These are phyloP conservation scores for Xyliphius kryptos DNA, from an alignment of 2,113 vertebrate genomes.

Conservation along the genomic window DNA sequence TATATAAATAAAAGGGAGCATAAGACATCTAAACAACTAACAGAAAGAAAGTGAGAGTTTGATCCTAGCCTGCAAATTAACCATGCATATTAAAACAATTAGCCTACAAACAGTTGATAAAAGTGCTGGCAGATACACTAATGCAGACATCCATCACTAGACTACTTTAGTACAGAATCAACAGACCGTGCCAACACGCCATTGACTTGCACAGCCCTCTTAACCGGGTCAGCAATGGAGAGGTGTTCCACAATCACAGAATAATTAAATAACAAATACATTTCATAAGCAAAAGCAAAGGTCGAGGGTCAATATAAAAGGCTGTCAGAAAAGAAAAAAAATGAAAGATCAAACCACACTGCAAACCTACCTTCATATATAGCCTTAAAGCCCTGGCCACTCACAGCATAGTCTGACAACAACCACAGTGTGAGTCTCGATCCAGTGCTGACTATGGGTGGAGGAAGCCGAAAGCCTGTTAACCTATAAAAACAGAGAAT, in stretches of 20 bases:
- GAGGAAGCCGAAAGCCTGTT: conserved; percentile 94
- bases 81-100: conserved; percentile 30
- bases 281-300: not conserved
- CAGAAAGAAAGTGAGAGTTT: conserved; percentile 5
- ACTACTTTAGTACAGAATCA: not conserved
- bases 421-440: conserved; percentile 84
- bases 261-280: not conserved
- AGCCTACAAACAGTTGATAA: conserved; percentile 19
- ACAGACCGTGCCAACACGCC: not conserved
- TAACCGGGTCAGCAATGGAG: not conserved
- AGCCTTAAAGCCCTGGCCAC: conserved; percentile 93
- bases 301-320: not conserved
- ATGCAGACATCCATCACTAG: conserved; percentile 11
- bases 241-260: not conserved
- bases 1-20: not conserved
- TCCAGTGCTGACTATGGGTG: conserved; percentile 85
- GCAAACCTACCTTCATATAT: conserved; percentile 86
- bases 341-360: conserved; percentile 3
- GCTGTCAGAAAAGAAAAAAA: conserved; percentile 5
- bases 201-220: not conserved
- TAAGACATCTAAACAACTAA: too few species aligned
- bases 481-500: conserved; percentile 67
- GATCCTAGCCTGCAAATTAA: conserved; percentile 38
- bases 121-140: conserved; percentile 17
- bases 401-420: conserved; percentile 92